Evolutionary conservation across 2,888 invertebrate genomes (phyloP), one percentile per base, ranked within the genome.

Genomic region (Harmothoe impar): DNA sequence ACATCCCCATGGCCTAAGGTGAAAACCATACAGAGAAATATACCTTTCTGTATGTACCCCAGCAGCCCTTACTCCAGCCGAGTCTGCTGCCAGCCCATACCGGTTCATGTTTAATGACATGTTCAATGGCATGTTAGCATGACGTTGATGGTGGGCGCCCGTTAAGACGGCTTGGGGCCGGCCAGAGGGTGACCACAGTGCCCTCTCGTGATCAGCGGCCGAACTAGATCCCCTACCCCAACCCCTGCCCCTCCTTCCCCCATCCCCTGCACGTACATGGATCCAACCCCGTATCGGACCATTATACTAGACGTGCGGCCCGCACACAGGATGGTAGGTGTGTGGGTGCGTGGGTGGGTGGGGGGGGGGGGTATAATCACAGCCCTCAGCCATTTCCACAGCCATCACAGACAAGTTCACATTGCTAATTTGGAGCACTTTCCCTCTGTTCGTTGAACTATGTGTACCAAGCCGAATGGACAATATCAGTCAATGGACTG

Each of bases 101-200:
- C 81, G 81, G 81, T 81, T 81, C 81, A 81, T 81, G 81, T 43
- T 81, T 81, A 81, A 81, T 81, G 81, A 81, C 43, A 81, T 81
- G 81, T 81, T 81, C 81, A 81, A 81, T 81, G 81, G 81, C 81
- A 81, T 81, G 81, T 81, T 81, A 81, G 81, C 81, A 81, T 81
- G 81, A 15, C 43, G 81, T 17, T 17, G 43, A 43, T 33, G 43
- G 81, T n/a, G 81, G 43, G 43, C 81, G 81, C 81, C 81, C 31
- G 81, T 81, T 81, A 81, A 81, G 81, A 81, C 81, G 81, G 43
- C 81, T 17, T 17, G 33, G 81, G 81, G 31, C 81, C 81, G 81
- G 43, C 43, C 35, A 35, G 81, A 33, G 81, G 81, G 35, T 43
- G 81, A 43, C 81, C 81, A 43, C 35, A 43, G 43, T 81, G 81